Percentiles rank a stretch among this genome's conserved stretches.
phyloP scores from a whole-genome alignment of 2,113 vertebrate genomes.

The Delphinapterus leucas region DNA sequence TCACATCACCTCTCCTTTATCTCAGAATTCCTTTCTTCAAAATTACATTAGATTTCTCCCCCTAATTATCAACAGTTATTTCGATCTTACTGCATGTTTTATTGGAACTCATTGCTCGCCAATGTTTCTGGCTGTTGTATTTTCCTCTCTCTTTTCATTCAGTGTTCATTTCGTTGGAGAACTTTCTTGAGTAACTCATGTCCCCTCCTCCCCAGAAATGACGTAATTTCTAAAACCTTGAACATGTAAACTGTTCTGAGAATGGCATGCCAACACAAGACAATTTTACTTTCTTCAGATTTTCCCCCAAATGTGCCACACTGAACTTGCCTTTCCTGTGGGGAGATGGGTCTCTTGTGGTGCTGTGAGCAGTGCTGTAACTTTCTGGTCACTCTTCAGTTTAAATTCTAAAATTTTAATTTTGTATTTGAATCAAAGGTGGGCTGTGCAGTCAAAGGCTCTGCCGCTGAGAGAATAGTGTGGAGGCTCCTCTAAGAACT shows the following conservation, averaged over 20 bases:
- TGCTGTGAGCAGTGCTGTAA: accelerated
- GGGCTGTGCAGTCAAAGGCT: too few relatives aligned
- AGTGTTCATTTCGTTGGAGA: background rate
- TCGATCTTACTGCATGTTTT: background rate
- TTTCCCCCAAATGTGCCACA: too few relatives aligned
- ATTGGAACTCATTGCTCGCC: background rate
- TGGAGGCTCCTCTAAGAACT: too few relatives aligned
- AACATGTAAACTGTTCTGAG: background rate
- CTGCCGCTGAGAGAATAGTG: too few relatives aligned
- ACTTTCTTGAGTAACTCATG: background rate
- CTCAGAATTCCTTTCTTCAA: background rate
- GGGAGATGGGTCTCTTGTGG: background rate
- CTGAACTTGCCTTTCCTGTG: accelerated
- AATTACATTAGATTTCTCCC: background rate
- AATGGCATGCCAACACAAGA: too few relatives aligned
- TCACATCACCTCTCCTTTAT: background rate
- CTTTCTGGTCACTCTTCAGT: background rate
- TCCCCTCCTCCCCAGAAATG: background rate
- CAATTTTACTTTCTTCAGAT: background rate
- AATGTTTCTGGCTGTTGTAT: too few relatives aligned
- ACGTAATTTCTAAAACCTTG: background rate
- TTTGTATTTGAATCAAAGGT: background rate
- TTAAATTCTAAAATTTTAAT: background rate
- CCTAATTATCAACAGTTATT: background rate
- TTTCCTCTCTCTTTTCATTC: background rate